Evolutionary conservation across 1,140 invertebrate genomes (phyloP).

Genomic region (Lordiphosa stackelbergi): DNA sequence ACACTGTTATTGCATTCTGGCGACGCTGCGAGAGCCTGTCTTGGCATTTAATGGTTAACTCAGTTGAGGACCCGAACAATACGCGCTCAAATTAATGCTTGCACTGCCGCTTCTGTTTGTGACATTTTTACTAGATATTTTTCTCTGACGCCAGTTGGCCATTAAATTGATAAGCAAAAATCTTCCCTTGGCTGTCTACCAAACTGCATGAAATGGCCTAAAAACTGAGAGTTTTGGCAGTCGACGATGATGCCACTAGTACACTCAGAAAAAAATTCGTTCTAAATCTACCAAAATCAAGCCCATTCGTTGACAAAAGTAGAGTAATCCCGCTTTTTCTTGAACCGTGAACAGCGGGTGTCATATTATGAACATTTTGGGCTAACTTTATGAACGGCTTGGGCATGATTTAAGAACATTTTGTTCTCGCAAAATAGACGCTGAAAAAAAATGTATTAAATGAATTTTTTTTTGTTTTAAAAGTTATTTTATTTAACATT

Average conservation of each 20-base stretch:
- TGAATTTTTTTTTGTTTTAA: too few species aligned
- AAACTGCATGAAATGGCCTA: constrained; percentile 13
- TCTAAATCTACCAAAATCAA: too few species aligned
- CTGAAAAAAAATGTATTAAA: too few species aligned
- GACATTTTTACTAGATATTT: constrained; percentile 50
- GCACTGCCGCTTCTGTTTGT: constrained; percentile 60
- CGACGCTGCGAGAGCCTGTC: constrained; percentile 33
- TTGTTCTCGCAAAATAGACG: too few species aligned
- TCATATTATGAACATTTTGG: too few species aligned
- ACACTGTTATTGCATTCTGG: constrained; percentile 74
- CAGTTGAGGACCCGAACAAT: constrained; percentile 13
- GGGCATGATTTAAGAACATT: too few species aligned
- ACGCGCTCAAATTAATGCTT: constrained; percentile 16
- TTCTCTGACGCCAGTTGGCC: constrained; percentile 60
- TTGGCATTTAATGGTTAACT: constrained; percentile 55
- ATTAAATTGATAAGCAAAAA: constrained; percentile 71
- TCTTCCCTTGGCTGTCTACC: constrained; percentile 6
- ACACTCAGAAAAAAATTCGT: too few species aligned
- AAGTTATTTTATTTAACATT: too few species aligned
- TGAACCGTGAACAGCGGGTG: too few species aligned
- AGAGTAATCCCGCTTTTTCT: too few species aligned
- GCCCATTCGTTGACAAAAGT: too few species aligned
- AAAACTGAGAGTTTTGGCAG: constrained; percentile 5
- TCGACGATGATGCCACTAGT: constrained; percentile 7
- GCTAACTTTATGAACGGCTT: too few species aligned